A percentile compares a stretch with the other conserved stretches of the same genome.
These are phyloP conservation scores for Macquaria ambigua DNA, from an alignment of 2,113 vertebrate species.

Conservation along the genomic window DNA sequence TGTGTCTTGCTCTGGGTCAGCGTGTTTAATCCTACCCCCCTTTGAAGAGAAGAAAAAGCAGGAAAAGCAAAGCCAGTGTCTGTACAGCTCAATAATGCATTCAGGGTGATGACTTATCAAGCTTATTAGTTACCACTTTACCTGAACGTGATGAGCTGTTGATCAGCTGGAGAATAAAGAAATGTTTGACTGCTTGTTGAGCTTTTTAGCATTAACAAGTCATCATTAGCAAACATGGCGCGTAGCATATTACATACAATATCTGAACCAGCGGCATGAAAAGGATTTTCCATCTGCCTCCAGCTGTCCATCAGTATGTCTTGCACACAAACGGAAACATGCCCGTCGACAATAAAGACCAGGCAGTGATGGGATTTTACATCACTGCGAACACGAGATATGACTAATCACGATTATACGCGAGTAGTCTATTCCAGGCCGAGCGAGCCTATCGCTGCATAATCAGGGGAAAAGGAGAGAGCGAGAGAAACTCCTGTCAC, in stretches of 20 bases:
- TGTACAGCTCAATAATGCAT: background rate
- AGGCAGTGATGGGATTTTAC: slow-evolving; percentile 61
- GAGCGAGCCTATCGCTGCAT: slow-evolving; percentile 70
- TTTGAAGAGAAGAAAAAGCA: background rate
- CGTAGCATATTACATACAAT: slow-evolving; percentile 10
- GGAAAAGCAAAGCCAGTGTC: background rate
- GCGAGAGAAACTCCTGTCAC: slow-evolving; percentile 72
- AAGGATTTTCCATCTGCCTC: slow-evolving; percentile 52
- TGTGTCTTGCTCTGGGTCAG: slow-evolving; percentile 9
- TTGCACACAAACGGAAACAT: slow-evolving; percentile 55
- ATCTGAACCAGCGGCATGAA: slow-evolving; percentile 50
- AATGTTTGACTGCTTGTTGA: background rate
- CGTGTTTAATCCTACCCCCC: background rate
- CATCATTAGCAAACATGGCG: slow-evolving; percentile 42
- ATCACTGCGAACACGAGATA: slow-evolving; percentile 72
- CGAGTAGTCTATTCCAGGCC: slow-evolving; percentile 65
- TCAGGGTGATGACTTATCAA: background rate
- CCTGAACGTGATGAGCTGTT: background rate
- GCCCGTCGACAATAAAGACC: slow-evolving; percentile 52
- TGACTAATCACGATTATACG: slow-evolving; percentile 76
- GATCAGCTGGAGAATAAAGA: slow-evolving; percentile 14
- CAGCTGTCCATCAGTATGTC: slow-evolving; percentile 53
- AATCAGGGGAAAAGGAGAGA: slow-evolving; percentile 62
- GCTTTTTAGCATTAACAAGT: slow-evolving; percentile 22
- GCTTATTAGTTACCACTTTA: slow-evolving; percentile 26